Evolutionary conservation across 2,113 vertebrate species (phyloP).

Genomic region (Mobula hypostoma): DNA sequence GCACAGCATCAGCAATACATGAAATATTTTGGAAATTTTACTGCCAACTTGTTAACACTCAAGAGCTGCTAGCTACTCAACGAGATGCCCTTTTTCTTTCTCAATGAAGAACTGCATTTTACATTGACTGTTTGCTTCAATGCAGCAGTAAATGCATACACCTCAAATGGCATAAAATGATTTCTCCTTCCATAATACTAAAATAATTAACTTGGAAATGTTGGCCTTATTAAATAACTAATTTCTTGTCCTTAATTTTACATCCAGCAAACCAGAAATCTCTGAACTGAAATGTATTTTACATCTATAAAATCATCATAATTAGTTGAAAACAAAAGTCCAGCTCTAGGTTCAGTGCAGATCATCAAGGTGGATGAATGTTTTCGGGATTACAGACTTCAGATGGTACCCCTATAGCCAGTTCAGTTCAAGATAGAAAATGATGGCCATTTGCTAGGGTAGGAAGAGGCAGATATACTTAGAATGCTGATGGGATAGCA

Average conservation of each 20-base stretch:
- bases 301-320: not conserved
- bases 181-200: not conserved
- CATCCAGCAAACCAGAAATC: not conserved
- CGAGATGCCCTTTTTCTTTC: slow-evolving; percentile 54
- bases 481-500: not conserved
- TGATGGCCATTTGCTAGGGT: not conserved
- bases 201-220: not conserved
- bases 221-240: not conserved
- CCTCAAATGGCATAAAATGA: slow-evolving; percentile 48
- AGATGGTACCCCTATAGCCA: not conserved
- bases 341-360: not conserved
- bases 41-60: slow-evolving; percentile 50
- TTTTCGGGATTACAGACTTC: not conserved
- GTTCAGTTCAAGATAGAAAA: not conserved
- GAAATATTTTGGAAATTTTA: not conserved
- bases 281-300: not conserved
- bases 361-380: not conserved
- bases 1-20: not conserved
- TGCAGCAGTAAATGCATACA: slow-evolving; percentile 46
- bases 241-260: not conserved
- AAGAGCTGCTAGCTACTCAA: slow-evolving; percentile 46
- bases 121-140: slow-evolving; percentile 42
- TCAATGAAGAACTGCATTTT: slow-evolving; percentile 9
- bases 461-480: not conserved
- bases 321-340: too few species aligned